Conservation (phyloP, 2,113 vertebrate genomes). For the Steatornis caripensis region DNA sequence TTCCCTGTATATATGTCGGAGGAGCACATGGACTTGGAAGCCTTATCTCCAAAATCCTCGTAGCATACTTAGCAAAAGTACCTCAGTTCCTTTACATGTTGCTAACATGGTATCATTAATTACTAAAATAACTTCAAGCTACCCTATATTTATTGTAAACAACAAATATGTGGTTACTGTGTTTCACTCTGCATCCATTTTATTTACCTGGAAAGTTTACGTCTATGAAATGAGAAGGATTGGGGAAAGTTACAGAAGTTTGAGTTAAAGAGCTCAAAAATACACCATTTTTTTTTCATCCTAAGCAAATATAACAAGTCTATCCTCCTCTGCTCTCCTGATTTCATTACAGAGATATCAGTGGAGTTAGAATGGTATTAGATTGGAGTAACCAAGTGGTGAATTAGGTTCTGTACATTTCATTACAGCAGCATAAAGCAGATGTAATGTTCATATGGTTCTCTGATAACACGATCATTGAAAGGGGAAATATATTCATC, state of each 20-base stretch:
- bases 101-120: not conserved
- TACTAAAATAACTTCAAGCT: not conserved
- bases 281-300: fast-evolving
- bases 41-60: not conserved
- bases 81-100: not conserved
- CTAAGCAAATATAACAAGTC: not conserved
- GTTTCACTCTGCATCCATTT: not conserved
- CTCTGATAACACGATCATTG: not conserved
- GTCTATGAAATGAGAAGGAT: not conserved
- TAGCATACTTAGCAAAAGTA: not conserved
- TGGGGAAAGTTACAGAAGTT: not conserved
- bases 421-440: not conserved
- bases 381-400: not conserved
- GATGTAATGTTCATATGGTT: not conserved
- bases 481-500: not conserved
- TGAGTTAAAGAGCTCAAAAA: not conserved
- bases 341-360: not conserved
- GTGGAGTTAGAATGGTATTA: not conserved
- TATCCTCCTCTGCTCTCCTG: not conserved
- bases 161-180: fast-evolving
- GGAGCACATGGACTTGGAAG: not conserved
- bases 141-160: not conserved
- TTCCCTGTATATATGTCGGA: not conserved
- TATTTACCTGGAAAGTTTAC: not conserved
- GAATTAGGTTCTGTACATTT: not conserved